These are phyloP conservation scores for Eidolon dupreanum DNA, from an alignment of 2,797 vertebrate species.

Conservation along the genomic window DNA sequence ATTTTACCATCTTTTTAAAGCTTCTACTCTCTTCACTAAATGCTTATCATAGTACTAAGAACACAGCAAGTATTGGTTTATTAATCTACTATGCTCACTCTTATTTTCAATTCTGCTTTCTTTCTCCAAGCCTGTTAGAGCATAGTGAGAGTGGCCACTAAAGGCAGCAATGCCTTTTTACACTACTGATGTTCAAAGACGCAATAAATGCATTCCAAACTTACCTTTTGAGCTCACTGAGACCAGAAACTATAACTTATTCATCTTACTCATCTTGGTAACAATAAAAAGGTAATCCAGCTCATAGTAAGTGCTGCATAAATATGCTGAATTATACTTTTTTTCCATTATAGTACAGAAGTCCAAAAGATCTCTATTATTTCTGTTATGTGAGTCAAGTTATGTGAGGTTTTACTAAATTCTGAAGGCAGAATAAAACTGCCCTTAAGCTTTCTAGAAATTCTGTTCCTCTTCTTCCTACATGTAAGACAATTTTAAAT, in stretches of 20 bases:
- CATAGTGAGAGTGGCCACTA: neutral
- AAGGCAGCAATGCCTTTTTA: neutral
- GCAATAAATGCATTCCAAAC: neutral
- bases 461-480: neutral
- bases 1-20: neutral
- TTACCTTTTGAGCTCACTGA: neutral
- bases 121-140: neutral
- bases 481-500: neutral
- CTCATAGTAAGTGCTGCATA: neutral
- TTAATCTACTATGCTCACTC: neutral
- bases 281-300: neutral
- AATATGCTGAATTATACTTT: neutral
- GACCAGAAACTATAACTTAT: neutral
- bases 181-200: neutral
- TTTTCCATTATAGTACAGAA: constrained; percentile 18
- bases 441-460: neutral
- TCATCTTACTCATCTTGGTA: neutral
- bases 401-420: constrained; percentile 30
- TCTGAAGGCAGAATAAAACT: neutral
- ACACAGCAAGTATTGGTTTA: neutral
- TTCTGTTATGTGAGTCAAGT: constrained; percentile 13
- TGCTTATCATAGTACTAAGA: neutral
- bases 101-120: neutral
- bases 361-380: neutral
- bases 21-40: neutral